Evolutionary conservation across 92 coral and sea anemone species (phyloP), one percentile per base, ranked within the genome.

Genomic region (Desmophyllum pertusum): DNA sequence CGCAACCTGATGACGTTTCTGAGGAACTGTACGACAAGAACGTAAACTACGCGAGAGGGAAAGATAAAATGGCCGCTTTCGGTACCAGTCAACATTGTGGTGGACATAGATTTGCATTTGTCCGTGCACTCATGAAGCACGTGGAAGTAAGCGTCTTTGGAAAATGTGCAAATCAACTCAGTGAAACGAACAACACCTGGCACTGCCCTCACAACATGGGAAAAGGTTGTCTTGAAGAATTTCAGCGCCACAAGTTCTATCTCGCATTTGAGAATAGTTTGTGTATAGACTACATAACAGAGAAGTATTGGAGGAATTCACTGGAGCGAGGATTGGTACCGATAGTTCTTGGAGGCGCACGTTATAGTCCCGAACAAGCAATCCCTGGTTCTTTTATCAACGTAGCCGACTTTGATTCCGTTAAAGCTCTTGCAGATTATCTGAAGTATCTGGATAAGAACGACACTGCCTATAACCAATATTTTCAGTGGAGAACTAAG

Each of bases 391-490:
- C 87, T 50, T 38, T 29, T 33, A 85, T 89, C 10, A 81, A 89
- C 35, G 84, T 85, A 5, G 45, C 76, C 8, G 87, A 81, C 43
- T 89, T 89, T 83, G 80, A 86, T 14, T 62, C 65, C 11, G 89
- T 86, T 13, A 76, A 59, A 61, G 7, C 73, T n/a, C 66, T 89
- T n/a, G 87, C 89, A 30, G 83, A 85, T 45, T 85, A 89, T 62
- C 38, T 89, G 31, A 81, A 43, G 42, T 81, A 89, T 46, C 27
- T 89, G 38, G 81, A 85, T 72, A 31, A 66, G n/a, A 87, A 87
- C n/a, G 87, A 87, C 75, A 81, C 87, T 17, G 91, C 87, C 10
- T 87, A 87, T 70, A 87, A 82, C 65, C 83, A 87, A 76, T 87
- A 87, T 67, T 87, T 87, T 57, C 25, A 53, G 51, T 87, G 91